Evolutionary conservation across 2,797 vertebrate genomes (phyloP), one percentile per base, ranked within the genome.

Genomic region (Chloroceryle inda): DNA sequence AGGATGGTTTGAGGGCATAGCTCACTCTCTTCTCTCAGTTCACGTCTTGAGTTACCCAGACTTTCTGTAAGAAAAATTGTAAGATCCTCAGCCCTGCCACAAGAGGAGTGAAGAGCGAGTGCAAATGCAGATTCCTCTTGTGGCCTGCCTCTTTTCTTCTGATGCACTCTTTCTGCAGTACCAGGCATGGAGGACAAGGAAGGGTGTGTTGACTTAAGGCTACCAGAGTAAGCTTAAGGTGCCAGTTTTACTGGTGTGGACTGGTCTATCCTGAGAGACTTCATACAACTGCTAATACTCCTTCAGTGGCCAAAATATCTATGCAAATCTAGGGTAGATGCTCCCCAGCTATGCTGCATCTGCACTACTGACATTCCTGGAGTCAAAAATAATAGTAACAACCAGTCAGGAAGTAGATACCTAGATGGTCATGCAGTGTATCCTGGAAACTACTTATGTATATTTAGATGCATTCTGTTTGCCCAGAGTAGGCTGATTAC

Each of bases 81-180:
- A 50, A 58, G 73, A 33, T 72, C 37, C 66, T 64, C 17, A 35
- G 24, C 38, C 23, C 58, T 71, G 47, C 52, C 27, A 18, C 21
- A 55, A 45, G 22, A 74, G 49, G 19, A 18, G 45, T 64, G 52
- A 49, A 49, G 76, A 77, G 8, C 13, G 10, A 49, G 14, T 17
- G 4, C 37, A 75, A 62, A 52, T 52, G 52, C n/a, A 72, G 31
- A 83, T 78, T 66, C 33, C 55, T 64, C 21, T 12, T 89, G 27
- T 10, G 22, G 37, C 19, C 15, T 78, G 31, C 31, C 63, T 81
- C 15, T 59, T 35, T 62, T 35, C 24, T 85, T 53, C 13, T 58
- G 49, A 14, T 62, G 26, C 56, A 5, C 16, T 47, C 21, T 33
- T 40, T 35, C 29, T 0, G 0, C 1, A 0, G 23, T 8, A 58